Base-by-base conservation (phyloP, 2,113 vertebrate species). In the Bos javanicus region DNA sequence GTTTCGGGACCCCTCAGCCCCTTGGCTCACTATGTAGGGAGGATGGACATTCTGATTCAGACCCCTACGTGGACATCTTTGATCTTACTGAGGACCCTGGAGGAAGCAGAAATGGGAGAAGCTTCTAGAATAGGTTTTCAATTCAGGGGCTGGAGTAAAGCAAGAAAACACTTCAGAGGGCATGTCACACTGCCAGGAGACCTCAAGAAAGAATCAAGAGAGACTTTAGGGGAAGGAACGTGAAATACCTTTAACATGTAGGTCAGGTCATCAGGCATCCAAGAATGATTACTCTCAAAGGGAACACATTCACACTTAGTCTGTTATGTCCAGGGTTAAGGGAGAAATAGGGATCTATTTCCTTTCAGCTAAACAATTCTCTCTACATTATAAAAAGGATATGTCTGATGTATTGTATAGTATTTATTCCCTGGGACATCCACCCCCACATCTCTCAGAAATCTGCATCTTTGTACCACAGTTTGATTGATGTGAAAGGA, bases 1-100 rank as follows among this genome's bases (percentile, higher is more conserved):
- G 1, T 39, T 62, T 17, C 0, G n/a, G 11, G 0, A 52, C 0
- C 15, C 23, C 14, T 48, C 7, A 19, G 21, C 12, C 3, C 26
- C 28, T 50, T 4, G 8, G 25, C 16, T 88, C 39, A 50, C 5
- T 5, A 30, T 10, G 2, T 30, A 36, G 50, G 16, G 48, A 90
- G 13, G 50, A 30, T 33, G 36, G 30, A 19, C 28, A 14, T 6
- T 28, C 43, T 15, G 10, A 2, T 1, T 48, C 81, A 4, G 6
- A 39, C 12, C 10, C 30, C 26, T 5, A 43, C 6, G 7, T n/a
- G 4, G 8, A 30, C 46, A 67, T 67, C 14, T 86, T 94, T 67
- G 7, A 43, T 95, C 28, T 71, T 17, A 56, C 17, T 14, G 48
- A 85, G 2, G 28, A 81, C 6, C 8, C 39, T 21, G 16, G n/a